Conservation (phyloP, 2,113 vertebrate genomes). For the Rhizomys pruinosus region DNA sequence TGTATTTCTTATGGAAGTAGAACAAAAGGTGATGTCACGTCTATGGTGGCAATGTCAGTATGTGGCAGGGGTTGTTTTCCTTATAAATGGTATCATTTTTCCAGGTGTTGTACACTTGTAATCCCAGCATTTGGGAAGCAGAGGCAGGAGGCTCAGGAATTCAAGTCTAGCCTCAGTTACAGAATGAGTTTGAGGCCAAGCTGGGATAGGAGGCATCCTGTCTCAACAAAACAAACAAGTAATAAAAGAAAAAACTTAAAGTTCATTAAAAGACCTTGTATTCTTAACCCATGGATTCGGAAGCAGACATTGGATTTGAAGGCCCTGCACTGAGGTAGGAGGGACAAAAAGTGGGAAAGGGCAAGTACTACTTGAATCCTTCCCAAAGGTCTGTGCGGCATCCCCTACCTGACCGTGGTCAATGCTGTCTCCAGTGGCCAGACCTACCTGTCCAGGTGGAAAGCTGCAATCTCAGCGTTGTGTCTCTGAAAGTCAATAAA, state of each 20-base stretch:
- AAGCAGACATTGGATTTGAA: background rate
- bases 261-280: background rate
- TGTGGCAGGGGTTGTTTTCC: background rate
- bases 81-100: background rate
- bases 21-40: background rate
- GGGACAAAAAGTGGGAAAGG: background rate
- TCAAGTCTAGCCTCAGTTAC: background rate
- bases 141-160: background rate
- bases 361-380: background rate
- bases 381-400: background rate
- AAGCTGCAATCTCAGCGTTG: constrained; percentile 97
- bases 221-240: background rate
- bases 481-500: constrained; percentile 97
- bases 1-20: background rate
- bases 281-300: background rate
- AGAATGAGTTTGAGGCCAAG: background rate
- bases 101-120: no score
- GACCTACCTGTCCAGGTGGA: constrained; percentile 96
- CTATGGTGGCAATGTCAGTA: background rate
- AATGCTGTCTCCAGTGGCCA: accelerated
- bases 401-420: background rate
- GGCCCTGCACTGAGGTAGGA: background rate
- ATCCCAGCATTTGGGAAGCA: background rate
- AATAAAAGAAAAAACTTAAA: background rate
- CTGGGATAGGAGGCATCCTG: background rate